phyloP scores from a whole-genome alignment of 1,140 invertebrate genomes.

The Micrasema minimum region DNA sequence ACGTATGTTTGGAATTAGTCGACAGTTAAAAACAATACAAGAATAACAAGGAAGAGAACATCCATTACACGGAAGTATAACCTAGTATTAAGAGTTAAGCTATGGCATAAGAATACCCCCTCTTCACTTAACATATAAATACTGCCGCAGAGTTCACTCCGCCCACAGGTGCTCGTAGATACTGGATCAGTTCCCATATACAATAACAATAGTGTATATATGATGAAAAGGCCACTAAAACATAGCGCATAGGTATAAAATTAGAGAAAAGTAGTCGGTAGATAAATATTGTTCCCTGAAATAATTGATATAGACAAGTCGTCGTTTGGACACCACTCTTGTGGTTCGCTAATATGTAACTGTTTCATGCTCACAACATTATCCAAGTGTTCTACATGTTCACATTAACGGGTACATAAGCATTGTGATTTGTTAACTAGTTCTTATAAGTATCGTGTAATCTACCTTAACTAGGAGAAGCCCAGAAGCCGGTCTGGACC shows the following conservation, averaged over 20 bases:
- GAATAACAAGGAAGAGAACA: constrained; percentile 37
- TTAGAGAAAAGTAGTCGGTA: constrained; percentile 53
- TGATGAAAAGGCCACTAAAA: constrained; percentile 54
- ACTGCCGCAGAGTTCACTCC: constrained; percentile 13
- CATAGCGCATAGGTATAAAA: constrained; percentile 54
- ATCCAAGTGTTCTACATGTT: background rate
- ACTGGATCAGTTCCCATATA: constrained; percentile 45
- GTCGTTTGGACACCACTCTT: constrained; percentile 28
- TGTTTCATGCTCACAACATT: constrained; percentile 3
- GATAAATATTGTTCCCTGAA: constrained; percentile 53
- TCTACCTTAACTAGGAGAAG: constrained; percentile 17
- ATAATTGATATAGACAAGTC: constrained; percentile 54
- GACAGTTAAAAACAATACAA: constrained; percentile 38
- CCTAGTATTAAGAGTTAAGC: constrained; percentile 32
- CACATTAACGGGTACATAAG: constrained; percentile 39
- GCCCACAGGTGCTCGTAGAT: constrained; percentile 15
- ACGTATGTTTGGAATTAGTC: constrained; percentile 35
- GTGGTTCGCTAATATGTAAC: constrained; percentile 24
- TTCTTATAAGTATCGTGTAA: background rate
- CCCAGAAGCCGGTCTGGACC: background rate
- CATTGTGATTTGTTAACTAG: constrained; percentile 15
- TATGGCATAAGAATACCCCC: constrained; percentile 44
- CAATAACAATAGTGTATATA: constrained; percentile 48
- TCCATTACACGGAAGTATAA: constrained; percentile 19
- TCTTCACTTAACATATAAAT: constrained; percentile 8